Evolutionary conservation across 2,888 invertebrate genomes (phyloP), one percentile per base, ranked within the genome.

Genomic region (Ochlodes sylvanus): DNA sequence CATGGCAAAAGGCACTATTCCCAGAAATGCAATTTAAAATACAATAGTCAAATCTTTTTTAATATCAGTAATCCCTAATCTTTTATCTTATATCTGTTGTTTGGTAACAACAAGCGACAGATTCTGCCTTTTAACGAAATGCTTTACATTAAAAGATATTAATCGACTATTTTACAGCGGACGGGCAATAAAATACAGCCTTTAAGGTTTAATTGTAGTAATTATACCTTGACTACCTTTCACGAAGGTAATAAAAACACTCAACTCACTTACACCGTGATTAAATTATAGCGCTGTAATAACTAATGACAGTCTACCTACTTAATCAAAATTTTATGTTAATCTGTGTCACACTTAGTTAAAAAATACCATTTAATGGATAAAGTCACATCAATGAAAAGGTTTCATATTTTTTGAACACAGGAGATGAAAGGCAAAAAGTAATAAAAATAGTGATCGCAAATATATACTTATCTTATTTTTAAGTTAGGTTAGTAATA

Each of bases 251-350:
- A 85, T 84, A 85, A 83, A 81, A 83, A 77, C 78, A 78, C 81
- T 85, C 84, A 83, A 82, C 69, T 65, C 69, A 71, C 74, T 89
- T 87, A 87, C 82, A 86, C 80, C 79, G 82, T 84, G 86, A 90
- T 92, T 90, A 90, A 91, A 90, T 92, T 91, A 90, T 89, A 50
- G 4, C 50, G 12, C 12, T 50, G 47, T 47, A 17, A 9, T 47
- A 47, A 7, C 17, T 17, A 47, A 17, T 47, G 47, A 17, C 9
- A 47, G 7, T 14, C 17, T 12, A 38, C 38, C 38, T 12, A 38
- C 15, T 17, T 47, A 14, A 47, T 15, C 9, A 47, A 17, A 44
- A 17, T 7, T 17, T 7, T 7, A 14, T 3, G 17, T 17, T 17
- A 47, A 17, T 47, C 47, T 12, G 12, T 38, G 1, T 38, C 27